A percentile compares a stretch with the other conserved stretches of the same genome.
Evolutionary conservation across 1,140 invertebrate species (phyloP).

Genomic region (Halyomorpha halys): DNA sequence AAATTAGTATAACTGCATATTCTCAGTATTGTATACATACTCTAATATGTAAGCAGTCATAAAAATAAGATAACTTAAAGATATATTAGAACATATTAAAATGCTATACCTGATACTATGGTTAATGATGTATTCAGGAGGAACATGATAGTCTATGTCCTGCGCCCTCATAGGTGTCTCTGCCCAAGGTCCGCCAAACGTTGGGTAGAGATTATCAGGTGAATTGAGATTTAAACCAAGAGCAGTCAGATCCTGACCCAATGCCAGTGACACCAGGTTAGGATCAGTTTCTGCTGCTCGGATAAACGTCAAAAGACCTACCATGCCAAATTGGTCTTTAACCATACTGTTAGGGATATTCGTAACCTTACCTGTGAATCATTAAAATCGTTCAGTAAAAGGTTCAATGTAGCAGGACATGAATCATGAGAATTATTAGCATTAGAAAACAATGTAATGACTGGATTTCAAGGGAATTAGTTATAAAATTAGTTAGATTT

Average conservation of each 20-base stretch:
- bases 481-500: too few species aligned
- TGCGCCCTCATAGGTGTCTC: constrained; percentile 94
- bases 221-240: constrained; percentile 96
- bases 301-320: constrained; percentile 94
- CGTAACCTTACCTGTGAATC: constrained; percentile 72
- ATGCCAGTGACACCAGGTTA: constrained; percentile 85
- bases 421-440: too few species aligned
- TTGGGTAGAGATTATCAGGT: constrained; percentile 90
- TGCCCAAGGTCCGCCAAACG: constrained; percentile 96
- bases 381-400: background rate
- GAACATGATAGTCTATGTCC: constrained; percentile 98
- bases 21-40: too few species aligned
- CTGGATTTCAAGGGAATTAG: too few species aligned
- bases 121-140: constrained; percentile 97
- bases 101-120: constrained; percentile 55
- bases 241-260: constrained; percentile 94
- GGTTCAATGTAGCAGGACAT: too few species aligned
- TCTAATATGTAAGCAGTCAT: too few species aligned
- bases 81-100: background rate
- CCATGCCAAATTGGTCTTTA: constrained; percentile 98
- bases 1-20: too few species aligned
- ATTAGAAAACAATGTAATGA: too few species aligned
- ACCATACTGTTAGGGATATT: constrained; percentile 98
- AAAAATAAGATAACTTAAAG: too few species aligned
- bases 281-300: constrained; percentile 93